These are phyloP conservation scores for Piaya cayana DNA, from an alignment of 2,113 vertebrate genomes.

Conservation along the genomic window DNA sequence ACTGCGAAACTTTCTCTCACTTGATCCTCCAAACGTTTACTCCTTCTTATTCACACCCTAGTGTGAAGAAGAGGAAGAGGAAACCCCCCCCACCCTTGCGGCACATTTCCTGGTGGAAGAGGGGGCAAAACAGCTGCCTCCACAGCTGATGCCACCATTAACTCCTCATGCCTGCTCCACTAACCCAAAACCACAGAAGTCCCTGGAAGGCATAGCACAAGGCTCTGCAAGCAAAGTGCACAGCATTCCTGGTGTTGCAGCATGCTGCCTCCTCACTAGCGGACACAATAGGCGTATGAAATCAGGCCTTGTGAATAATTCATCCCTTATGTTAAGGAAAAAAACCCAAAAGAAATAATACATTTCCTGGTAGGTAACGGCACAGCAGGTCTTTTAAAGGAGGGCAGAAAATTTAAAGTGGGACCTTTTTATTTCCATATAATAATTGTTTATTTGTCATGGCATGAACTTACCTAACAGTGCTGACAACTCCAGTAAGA, in stretches of 20 bases:
- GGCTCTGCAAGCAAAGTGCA: neutral
- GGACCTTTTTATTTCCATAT: neutral
- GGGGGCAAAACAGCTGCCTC: conserved; percentile 68
- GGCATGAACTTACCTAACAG: neutral
- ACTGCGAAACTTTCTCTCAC: neutral
- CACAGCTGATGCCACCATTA: conserved; percentile 69
- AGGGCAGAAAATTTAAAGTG: conserved; percentile 5
- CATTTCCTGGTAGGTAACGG: conserved; percentile 47
- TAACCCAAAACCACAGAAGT: conserved; percentile 37
- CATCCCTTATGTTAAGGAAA: neutral
- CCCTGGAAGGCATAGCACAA: conserved; percentile 39
- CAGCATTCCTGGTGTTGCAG: neutral
- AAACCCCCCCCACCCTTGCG: neutral
- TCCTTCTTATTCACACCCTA: neutral
- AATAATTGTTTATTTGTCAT: neutral
- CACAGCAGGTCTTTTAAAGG: conserved; percentile 36
- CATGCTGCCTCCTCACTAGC: conserved; percentile 44
- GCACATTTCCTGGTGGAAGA: conserved; percentile 40
- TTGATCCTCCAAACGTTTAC: neutral
- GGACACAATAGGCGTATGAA: conserved; percentile 60
- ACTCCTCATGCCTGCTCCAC: conserved; percentile 15
- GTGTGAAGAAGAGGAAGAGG: neutral
- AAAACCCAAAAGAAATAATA: conserved; percentile 15
- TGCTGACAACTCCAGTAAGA: neutral
- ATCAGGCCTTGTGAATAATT: conserved; percentile 68